Percentiles rank a stretch among this genome's conserved stretches.
Conservation (phyloP, 2,888 invertebrate genomes). For the Napeogenes sylphis region DNA sequence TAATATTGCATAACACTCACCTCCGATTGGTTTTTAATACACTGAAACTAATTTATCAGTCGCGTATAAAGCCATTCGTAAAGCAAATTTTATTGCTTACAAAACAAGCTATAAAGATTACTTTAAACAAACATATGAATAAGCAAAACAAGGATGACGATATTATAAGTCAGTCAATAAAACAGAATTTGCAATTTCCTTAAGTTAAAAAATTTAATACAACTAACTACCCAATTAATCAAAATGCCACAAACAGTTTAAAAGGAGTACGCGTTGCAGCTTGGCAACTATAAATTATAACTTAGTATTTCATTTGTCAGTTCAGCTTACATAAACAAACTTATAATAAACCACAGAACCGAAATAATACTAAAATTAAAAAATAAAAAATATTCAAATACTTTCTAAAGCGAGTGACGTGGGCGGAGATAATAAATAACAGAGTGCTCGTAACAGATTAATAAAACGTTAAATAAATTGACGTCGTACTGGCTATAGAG, state of each 20-base stretch:
- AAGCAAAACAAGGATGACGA: neutral
- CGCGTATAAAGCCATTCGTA: conserved; percentile 25
- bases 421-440: neutral
- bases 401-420: neutral
- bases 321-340: conserved; percentile 14
- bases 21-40: conserved; percentile 32
- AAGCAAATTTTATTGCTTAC: neutral
- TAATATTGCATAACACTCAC: conserved; percentile 17
- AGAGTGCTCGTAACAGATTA: conserved; percentile 7
- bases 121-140: neutral
- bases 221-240: conserved; percentile 39
- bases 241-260: conserved; percentile 37
- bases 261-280: conserved; percentile 32
- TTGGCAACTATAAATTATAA: conserved; percentile 32
- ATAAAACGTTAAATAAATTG: conserved; percentile 13
- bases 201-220: no score
- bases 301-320: conserved; percentile 21
- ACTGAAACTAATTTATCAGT: conserved; percentile 37
- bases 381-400: neutral
- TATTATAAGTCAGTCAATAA: no score
- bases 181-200: no score
- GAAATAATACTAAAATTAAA: neutral
- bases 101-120: conserved; percentile 12
- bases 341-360: neutral
- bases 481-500: conserved; percentile 21